These are phyloP conservation scores for Epizoanthus rinbou DNA, from an alignment of 92 coral and sea anemone species.

Conservation along the genomic window DNA sequence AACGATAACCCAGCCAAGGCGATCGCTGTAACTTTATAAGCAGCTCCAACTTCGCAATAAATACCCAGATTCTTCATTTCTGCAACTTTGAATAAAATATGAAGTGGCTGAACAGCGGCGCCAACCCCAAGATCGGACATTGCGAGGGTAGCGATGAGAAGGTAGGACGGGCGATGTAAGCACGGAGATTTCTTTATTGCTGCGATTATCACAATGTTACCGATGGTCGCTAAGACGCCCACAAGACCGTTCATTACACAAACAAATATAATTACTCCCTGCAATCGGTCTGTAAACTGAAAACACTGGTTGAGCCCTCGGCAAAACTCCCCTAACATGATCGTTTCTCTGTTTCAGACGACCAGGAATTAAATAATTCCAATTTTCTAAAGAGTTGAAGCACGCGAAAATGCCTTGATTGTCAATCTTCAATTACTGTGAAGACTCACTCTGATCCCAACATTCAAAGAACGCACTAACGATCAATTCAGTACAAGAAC, in stretches of 20 bases:
- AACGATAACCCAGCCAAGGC: constrained; percentile 21
- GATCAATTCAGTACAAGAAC: too few species aligned
- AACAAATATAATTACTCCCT: constrained; percentile 7
- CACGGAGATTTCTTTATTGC: constrained; percentile 13
- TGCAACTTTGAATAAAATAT: constrained; percentile 26
- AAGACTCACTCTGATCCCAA: too few species aligned
- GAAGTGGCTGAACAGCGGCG: constrained; percentile 20
- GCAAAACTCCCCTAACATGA: neutral
- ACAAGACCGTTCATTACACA: constrained; percentile 5
- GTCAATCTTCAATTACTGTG: too few species aligned
- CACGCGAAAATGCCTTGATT: too few species aligned
- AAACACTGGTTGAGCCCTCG: constrained; percentile 13
- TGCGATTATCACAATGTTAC: neutral
- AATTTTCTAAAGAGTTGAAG: too few species aligned
- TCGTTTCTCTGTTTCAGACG: too few species aligned
- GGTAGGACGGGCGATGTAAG: constrained; percentile 16
- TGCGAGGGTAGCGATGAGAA: constrained; percentile 27
- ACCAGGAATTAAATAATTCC: too few species aligned
- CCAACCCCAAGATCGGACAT: constrained; percentile 34
- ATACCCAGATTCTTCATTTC: constrained; percentile 19
- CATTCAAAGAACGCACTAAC: too few species aligned
- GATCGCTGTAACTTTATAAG: constrained; percentile 32
- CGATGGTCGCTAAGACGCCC: neutral
- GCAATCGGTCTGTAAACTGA: constrained; percentile 11
- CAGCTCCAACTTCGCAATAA: constrained; percentile 23